Percentiles rank a stretch among this genome's conserved stretches.
Evolutionary conservation across 2,888 invertebrate genomes (phyloP).

Genomic region (Drosophila eohydei): DNA sequence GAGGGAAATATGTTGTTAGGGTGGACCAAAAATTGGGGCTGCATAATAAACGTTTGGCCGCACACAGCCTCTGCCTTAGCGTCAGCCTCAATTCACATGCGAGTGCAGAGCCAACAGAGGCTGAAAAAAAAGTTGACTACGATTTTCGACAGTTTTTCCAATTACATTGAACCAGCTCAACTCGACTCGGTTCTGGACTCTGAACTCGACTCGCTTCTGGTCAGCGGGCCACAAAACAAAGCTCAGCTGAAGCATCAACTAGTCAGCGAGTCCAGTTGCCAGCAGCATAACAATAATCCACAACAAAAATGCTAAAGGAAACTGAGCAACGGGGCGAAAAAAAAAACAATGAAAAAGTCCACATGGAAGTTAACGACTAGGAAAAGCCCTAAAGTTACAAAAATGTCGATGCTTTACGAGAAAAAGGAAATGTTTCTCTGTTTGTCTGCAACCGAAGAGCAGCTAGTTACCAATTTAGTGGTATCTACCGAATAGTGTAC

Average conservation of each 20-base stretch:
- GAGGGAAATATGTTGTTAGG: conserved; percentile 20
- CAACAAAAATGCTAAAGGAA: conserved; percentile 2
- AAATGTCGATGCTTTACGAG: neutral
- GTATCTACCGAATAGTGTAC: too few species aligned
- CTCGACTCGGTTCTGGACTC: neutral
- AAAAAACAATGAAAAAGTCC: neutral
- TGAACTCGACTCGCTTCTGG: conserved; percentile 1
- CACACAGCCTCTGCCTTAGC: neutral
- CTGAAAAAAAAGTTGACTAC: conserved; percentile 8
- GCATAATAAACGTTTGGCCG: conserved; percentile 35
- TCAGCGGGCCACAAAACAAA: conserved; percentile 18
- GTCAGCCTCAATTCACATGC: neutral
- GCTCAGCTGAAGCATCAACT: conserved; percentile 18
- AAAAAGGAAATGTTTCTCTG: neutral
- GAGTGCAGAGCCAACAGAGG: neutral
- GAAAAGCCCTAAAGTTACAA: conserved; percentile 6
- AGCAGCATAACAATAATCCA: conserved; percentile 43
- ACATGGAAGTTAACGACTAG: conserved; percentile 4
- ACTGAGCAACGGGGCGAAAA: neutral
- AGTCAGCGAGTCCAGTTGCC: conserved; percentile 26
- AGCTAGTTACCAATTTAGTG: neutral
- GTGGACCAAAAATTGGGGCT: conserved; percentile 15
- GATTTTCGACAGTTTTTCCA: conserved; percentile 31
- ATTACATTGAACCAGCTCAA: conserved; percentile 28
- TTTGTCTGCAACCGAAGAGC: neutral